Evolutionary conservation across 1,140 invertebrate genomes (phyloP), one percentile per base, ranked within the genome.

Genomic region (Armadillidium nasatum): DNA sequence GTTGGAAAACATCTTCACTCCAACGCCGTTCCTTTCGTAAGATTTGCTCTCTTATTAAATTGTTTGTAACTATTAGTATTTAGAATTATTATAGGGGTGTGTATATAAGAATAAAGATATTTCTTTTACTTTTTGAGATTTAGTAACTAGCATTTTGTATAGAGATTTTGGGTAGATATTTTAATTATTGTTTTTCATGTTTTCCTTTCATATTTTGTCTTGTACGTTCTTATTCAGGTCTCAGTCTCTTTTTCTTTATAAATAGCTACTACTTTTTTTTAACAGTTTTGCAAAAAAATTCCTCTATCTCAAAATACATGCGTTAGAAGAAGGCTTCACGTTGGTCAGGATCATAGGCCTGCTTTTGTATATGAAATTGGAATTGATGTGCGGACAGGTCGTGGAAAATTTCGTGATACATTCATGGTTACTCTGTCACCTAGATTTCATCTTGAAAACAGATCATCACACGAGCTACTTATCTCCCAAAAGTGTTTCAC

Each of bases 401-500:
- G 91, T 80, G 96, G 95, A 50, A 87, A 91, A 80, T 97, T 97
- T 85, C 87, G 91, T 54, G 89, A 92, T 81, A 98, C 96, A 3
- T 93, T 91, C 82, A 92, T 99, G 81, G 92, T 98, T 13, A 97
- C 94, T 10, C 88, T 99, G 77, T 93, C 94, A 6, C 95, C 97
- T 44, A 88, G 95, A 81, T 98, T 93, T 86, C 93, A 96, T 84
- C 86, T 99, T 66, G 93, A 97, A 83, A 99, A 99, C 85, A 75
- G 73, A 44, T 96, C 94, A 10, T 89, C 89, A 0, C 90, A 85
- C 82, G 90, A 89, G 67, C 86, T 99, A 75, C 90, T 95, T 82
- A 91, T 98, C 83, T 90, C 94, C 68, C 97, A 99, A 85, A 90
- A 90, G 82, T 92, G 89, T 83, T 91, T 90, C 78, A 89, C 91